Base-by-base conservation (phyloP, 1,140 invertebrate species). In the Ostrea edulis region DNA sequence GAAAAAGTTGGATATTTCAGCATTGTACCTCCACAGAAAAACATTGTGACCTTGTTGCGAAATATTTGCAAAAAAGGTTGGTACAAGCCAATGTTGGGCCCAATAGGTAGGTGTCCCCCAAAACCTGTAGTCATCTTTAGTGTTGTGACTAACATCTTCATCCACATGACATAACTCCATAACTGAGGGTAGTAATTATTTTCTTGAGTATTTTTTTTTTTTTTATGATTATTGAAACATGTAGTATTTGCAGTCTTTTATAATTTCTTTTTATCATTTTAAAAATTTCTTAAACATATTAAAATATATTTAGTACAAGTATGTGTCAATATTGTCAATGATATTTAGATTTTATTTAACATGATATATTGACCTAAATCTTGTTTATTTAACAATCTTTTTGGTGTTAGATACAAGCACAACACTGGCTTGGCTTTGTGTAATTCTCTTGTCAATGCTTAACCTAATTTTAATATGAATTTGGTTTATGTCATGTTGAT, bases 1-100 rank as follows among this genome's bases (percentile, higher is more conserved):
- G 98, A 94, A 98, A 99, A 95, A 97, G 97, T 85, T 99, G 98
- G 98, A 99, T 99, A 94, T 99, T 95, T 96, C 97, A 95, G 95
- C 97, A 96, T 96, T 97, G 93, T 95, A 93, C 96, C 9, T 12
- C 11, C 77, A 97, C 96, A 90, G 95, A 96, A 90, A 96, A 97
- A 91, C 97, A 97, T 91, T 97, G 97, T 94, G 96, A 97, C 95
- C 96, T 98, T 62, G 96, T 98, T 93, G 96, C 97, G 29, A 96
- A 97, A 92, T 98, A 98, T 96, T 96, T 98, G 87, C 96, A 98
- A 71, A 97, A 96, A 97, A 95, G 93, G 95, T 95, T 89, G 88
- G 89, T 58, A 65, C 85, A 55, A 29, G 25, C 77, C 77, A 81
- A 86, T 87, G 51, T 82, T 44, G 71, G 53, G 14, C 53, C 54